Percentiles rank a stretch among this genome's conserved stretches.
Conservation (phyloP, 2,888 invertebrate species). For the Baccha elongata region DNA sequence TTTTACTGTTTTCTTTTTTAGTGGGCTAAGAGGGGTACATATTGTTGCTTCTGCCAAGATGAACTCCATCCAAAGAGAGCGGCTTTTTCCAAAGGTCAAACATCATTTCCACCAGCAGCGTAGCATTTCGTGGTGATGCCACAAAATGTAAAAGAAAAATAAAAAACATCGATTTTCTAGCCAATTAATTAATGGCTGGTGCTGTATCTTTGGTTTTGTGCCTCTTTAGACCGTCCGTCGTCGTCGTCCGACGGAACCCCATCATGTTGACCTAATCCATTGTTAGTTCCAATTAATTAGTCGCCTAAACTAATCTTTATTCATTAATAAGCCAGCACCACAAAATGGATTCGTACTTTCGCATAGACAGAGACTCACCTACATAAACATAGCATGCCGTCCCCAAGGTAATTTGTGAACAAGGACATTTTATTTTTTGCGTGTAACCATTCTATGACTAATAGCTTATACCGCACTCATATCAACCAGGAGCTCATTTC, state of each 20-base stretch:
- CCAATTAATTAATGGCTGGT: constrained; percentile 58
- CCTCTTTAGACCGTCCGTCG: not conserved
- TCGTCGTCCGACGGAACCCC: constrained; percentile 7
- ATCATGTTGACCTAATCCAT: constrained; percentile 46
- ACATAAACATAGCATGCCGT: not conserved
- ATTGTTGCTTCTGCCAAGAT: constrained; percentile 2
- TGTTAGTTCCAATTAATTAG: constrained; percentile 60
- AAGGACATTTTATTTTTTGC: constrained; percentile 25
- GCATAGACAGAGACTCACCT: constrained; percentile 3
- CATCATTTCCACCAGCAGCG: constrained; percentile 21
- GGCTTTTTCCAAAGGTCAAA: constrained; percentile 56
- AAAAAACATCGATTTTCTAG: constrained; percentile 47
- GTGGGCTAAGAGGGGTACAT: too few relatives aligned
- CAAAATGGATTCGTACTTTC: constrained; percentile 34
- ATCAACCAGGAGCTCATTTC: constrained; percentile 33
- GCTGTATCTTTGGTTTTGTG: not conserved
- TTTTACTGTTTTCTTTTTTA: too few relatives aligned
- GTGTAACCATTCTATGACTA: constrained; percentile 41
- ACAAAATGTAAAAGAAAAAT: constrained; percentile 8
- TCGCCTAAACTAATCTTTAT: constrained; percentile 59
- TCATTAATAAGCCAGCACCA: constrained; percentile 58
- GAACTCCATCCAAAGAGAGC: constrained; percentile 36
- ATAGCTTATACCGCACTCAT: constrained; percentile 36
- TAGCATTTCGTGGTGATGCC: not conserved
- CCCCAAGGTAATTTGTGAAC: constrained; percentile 32